Conservation (phyloP, 92 coral and sea anemone species). For the Zoanthus solanderi region DNA sequence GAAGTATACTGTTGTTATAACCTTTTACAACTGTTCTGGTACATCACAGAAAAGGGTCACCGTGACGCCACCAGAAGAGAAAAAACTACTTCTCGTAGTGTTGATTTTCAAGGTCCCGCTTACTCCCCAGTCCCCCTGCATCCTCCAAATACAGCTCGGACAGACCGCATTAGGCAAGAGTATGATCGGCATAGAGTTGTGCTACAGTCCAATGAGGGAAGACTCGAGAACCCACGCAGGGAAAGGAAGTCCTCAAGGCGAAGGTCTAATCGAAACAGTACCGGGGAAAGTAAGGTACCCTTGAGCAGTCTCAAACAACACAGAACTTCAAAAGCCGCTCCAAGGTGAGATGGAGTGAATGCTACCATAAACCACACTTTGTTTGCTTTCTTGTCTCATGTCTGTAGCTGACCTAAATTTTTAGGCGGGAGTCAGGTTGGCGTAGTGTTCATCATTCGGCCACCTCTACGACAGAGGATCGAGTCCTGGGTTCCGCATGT, state of each 20-base stretch:
- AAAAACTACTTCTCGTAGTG: constrained; percentile 42
- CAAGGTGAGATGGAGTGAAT: background rate
- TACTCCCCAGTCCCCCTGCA: constrained; percentile 91
- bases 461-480: no score
- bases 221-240: constrained; percentile 4
- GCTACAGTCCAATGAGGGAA: constrained; percentile 67
- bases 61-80: constrained; percentile 36
- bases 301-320: constrained; percentile 37
- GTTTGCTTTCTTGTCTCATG: background rate
- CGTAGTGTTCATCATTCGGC: no score
- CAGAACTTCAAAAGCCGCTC: constrained; percentile 3
- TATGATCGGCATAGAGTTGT: constrained; percentile 88
- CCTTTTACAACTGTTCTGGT: background rate
- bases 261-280: constrained; percentile 32
- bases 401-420: background rate
- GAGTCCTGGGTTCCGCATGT: no score
- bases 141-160: constrained; percentile 76
- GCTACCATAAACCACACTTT: background rate
- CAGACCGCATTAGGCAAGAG: constrained; percentile 81
- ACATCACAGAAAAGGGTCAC: constrained; percentile 41
- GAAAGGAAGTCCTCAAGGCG: constrained; percentile 24
- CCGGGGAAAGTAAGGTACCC: constrained; percentile 44
- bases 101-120: constrained; percentile 72
- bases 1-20: no score
- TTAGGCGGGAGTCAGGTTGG: no score